A percentile compares a stretch with the other conserved stretches of the same genome.
Conservation (phyloP, 2,888 invertebrate species). For the Watsonalla cultraria region DNA sequence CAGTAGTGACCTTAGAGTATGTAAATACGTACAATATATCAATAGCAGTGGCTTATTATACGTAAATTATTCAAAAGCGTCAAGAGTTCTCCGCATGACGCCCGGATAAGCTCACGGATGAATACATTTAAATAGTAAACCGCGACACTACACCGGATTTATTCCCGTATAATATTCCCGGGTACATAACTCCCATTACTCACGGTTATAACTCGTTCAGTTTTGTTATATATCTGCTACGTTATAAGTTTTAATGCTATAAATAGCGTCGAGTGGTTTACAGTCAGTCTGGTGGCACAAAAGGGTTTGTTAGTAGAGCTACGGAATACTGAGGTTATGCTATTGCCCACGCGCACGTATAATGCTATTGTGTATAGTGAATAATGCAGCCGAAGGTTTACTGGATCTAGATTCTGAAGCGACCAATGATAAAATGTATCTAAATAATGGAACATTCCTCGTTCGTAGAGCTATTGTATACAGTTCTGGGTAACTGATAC, state of each 20-base stretch:
- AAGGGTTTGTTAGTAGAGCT: constrained; percentile 73
- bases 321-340: constrained; percentile 35
- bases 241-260: constrained; percentile 37
- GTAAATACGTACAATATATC: too few relatives aligned
- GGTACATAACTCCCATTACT: constrained; percentile 71
- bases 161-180: constrained; percentile 66
- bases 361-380: constrained; percentile 24
- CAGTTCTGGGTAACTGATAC: too few relatives aligned
- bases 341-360: constrained; percentile 56
- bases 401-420: neutral
- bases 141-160: constrained; percentile 70
- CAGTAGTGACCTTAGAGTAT: too few relatives aligned
- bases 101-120: constrained; percentile 70
- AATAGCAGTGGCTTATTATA: constrained; percentile 40
- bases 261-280: constrained; percentile 71
- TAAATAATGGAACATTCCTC: too few relatives aligned
- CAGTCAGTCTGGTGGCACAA: constrained; percentile 59
- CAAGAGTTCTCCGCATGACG: constrained; percentile 71
- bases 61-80: constrained; percentile 67
- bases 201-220: constrained; percentile 62
- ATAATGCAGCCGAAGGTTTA: neutral
- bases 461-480: too few relatives aligned
- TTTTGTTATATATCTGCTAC: neutral
- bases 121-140: constrained; percentile 78
- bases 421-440: neutral